Evolutionary conservation across 2,888 invertebrate species (phyloP).

Genomic region (Xestobium rufovillosum): DNA sequence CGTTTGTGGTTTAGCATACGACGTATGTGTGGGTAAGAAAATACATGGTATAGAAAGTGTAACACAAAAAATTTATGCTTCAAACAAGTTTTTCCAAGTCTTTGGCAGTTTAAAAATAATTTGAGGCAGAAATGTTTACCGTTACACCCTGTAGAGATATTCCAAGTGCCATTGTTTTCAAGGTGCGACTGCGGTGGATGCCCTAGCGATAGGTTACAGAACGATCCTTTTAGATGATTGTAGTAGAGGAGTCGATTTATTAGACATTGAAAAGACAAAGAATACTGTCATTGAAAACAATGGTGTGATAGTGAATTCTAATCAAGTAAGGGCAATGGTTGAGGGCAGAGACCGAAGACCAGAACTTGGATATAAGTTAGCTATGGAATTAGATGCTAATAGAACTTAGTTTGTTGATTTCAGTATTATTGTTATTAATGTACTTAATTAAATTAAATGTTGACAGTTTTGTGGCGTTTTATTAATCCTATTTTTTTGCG

Average conservation of each 20-base stretch:
- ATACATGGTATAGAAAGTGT: too few species aligned
- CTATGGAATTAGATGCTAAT: constrained; percentile 64
- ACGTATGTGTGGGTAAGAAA: constrained; percentile 80
- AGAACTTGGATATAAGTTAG: constrained; percentile 81
- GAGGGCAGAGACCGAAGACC: constrained; percentile 80
- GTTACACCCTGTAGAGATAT: too few species aligned
- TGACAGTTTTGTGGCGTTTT: too few species aligned
- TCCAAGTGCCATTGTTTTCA: too few species aligned
- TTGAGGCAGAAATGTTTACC: neutral
- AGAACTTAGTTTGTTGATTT: too few species aligned
- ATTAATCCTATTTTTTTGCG: too few species aligned
- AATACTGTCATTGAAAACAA: constrained; percentile 64
- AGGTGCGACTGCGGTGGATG: constrained; percentile 84
- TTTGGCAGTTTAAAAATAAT: constrained; percentile 4
- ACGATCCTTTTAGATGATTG: constrained; percentile 87
- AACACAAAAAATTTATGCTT: too few species aligned
- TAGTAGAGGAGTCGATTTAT: constrained; percentile 76
- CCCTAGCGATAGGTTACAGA: constrained; percentile 84
- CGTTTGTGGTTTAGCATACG: constrained; percentile 91
- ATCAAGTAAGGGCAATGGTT: constrained; percentile 78
- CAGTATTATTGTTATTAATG: too few species aligned
- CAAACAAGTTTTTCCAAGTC: too few species aligned
- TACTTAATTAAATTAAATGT: too few species aligned
- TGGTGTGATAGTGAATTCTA: constrained; percentile 74
- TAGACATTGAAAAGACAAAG: constrained; percentile 78